These are phyloP conservation scores for Enteromius anoplus DNA, from an alignment of 2,797 vertebrate genomes.

Conservation along the genomic window DNA sequence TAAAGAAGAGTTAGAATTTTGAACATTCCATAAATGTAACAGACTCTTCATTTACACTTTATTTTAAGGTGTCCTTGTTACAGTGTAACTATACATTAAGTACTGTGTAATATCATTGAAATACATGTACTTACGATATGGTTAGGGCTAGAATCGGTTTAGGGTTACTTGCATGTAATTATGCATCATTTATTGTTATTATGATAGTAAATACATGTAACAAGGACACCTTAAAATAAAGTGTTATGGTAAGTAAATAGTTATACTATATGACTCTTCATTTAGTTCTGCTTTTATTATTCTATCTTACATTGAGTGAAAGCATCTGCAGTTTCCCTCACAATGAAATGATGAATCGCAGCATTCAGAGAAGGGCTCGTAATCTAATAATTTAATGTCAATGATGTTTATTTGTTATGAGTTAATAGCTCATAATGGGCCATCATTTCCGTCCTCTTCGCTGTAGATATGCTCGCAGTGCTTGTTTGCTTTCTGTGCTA, in stretches of 20 bases:
- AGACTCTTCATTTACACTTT: not conserved
- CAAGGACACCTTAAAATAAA: no score
- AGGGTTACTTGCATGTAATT: no score
- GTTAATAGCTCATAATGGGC: not conserved
- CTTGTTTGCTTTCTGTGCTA: conserved; percentile 31
- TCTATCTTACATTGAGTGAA: not conserved
- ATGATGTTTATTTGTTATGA: conserved; percentile 14
- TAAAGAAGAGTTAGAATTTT: not conserved
- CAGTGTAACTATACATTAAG: no score
- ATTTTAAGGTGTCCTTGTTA: not conserved
- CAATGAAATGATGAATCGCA: not conserved
- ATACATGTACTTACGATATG: no score
- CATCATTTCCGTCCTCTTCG: not conserved
- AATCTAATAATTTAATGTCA: conserved; percentile 10
- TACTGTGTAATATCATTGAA: no score
- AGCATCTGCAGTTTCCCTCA: not conserved
- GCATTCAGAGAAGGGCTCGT: not conserved
- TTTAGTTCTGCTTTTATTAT: not conserved
- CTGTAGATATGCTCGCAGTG: not conserved
- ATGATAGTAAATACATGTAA: no score
- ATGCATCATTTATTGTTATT: no score
- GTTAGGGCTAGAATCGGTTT: no score
- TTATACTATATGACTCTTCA: not conserved
- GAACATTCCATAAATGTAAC: not conserved
- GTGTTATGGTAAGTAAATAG: not conserved